These are phyloP conservation scores for Drosophila affinis DNA, from an alignment of 2,888 invertebrate species.

Conservation along the genomic window DNA sequence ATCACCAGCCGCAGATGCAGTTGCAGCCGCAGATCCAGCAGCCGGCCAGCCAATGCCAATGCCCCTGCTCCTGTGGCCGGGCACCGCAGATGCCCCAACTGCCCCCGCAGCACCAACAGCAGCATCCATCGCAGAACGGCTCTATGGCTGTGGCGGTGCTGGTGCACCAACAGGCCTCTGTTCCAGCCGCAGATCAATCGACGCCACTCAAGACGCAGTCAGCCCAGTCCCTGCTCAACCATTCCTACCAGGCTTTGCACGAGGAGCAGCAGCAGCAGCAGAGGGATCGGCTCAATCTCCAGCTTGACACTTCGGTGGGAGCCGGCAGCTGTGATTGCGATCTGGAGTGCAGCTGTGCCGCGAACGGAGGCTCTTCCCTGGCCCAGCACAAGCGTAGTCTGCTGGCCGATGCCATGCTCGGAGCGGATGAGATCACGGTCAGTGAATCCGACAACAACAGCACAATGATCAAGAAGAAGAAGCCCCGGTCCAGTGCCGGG, in stretches of 20 bases:
- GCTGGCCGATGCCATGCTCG: conserved; percentile 75
- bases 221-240: conserved; percentile 78
- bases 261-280: conserved; percentile 59
- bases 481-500: conserved; percentile 54
- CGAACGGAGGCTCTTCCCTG: conserved; percentile 30
- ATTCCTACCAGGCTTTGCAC: conserved; percentile 80
- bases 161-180: conserved; percentile 76
- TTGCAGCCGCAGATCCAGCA: conserved; percentile 15
- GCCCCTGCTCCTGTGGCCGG: conserved; percentile 70
- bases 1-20: conserved; percentile 48
- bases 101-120: conserved; percentile 41
- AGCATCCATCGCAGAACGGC: conserved; percentile 64
- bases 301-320: conserved; percentile 54
- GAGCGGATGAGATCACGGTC: conserved; percentile 80
- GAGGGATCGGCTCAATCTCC: conserved; percentile 62
- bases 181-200: conserved; percentile 49
- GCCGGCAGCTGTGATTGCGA: conserved; percentile 77
- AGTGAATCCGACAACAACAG: conserved; percentile 81
- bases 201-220: conserved; percentile 66
- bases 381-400: conserved; percentile 57
- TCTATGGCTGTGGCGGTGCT: conserved; percentile 79
- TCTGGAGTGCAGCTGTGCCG: conserved; percentile 75
- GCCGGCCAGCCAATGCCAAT: conserved; percentile 56
- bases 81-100: conserved; percentile 41
- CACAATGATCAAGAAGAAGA: conserved; percentile 77